Evolutionary conservation across 2,113 vertebrate genomes (phyloP).

Genomic region (Epinephelus fuscoguttatus): DNA sequence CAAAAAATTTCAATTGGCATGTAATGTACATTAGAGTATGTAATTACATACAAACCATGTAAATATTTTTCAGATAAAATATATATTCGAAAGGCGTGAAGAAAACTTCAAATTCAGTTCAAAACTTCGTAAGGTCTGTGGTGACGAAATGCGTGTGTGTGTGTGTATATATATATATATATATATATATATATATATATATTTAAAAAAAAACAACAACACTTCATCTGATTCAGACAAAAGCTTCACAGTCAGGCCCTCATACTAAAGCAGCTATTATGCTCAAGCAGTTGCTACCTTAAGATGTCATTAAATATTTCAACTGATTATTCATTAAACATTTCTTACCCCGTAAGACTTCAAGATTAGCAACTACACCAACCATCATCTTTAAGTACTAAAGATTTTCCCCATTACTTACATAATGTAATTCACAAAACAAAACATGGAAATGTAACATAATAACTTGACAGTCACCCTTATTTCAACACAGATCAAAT

Average conservation of each 20-base stretch:
- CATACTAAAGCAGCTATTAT: neutral
- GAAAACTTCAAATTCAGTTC: neutral
- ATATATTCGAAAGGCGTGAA: conserved; percentile 15
- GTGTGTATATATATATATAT: neutral
- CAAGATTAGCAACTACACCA: neutral
- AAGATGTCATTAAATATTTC: neutral
- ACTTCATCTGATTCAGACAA: conserved; percentile 3
- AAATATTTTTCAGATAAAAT: conserved; percentile 3
- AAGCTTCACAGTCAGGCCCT: neutral
- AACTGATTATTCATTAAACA: neutral
- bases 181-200: neutral
- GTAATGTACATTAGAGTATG: conserved; percentile 11
- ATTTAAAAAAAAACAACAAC: neutral
- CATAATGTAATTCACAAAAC: conserved; percentile 28
- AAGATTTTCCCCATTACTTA: neutral
- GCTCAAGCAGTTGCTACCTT: neutral
- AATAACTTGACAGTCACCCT: neutral
- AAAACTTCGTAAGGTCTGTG: conserved; percentile 14
- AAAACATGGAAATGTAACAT: conserved; percentile 39
- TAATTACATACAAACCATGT: conserved; percentile 17
- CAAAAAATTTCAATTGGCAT: neutral
- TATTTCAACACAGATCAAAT: neutral
- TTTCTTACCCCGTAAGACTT: neutral
- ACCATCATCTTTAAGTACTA: neutral
- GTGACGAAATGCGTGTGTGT: no score